Evolutionary conservation across 1,140 invertebrate genomes (phyloP), one percentile per base, ranked within the genome.

Genomic region (Phenacoccus solenopsis): DNA sequence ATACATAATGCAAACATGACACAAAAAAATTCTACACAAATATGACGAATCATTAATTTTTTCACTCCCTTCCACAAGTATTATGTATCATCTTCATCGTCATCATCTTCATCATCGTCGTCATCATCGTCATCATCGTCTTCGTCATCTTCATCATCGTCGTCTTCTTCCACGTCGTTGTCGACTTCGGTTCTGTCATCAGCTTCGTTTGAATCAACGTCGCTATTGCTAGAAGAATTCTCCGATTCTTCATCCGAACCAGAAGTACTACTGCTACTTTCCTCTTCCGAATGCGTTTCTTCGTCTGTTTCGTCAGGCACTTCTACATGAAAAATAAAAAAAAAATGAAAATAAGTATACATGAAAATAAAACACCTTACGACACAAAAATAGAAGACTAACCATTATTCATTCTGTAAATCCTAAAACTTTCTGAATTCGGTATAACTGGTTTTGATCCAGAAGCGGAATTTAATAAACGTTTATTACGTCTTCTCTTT

Each of bases 341-440:
- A n/a, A 9, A 9, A 64, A 24, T 10, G 12, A 24, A 24, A 22
- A 64, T 24, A 24, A 25, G 3, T 27, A n/a, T n/a, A 27, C 2
- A 64, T 64, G 13, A 24, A 24, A 24, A n/a, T 10, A 10, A 38
- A 38, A n/a, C 9, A 38, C n/a, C 25, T 64, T 9, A 24, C 4
- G 9, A 24, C 10, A 22, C 22, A 49, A 49, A 49, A 49, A 49
- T 9, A 49, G 12, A 68, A 1, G n/a, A 61, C 28, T 21, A 56
- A 10, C 59, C 76, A 79, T 79, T 80, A 69, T 76, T 78, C 69
- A 75, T 77, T 68, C 81, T 78, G 69, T 86, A 86, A 2, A 84
- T 79, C 73, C 81, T 79, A 73, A 86, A 86, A 74, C 84, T 85
- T 67, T 85, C 84, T 49, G 79, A 78, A 70, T 74, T 72, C 38